Base-by-base conservation (phyloP, 1,140 invertebrate species). In the Colletes gigas region DNA sequence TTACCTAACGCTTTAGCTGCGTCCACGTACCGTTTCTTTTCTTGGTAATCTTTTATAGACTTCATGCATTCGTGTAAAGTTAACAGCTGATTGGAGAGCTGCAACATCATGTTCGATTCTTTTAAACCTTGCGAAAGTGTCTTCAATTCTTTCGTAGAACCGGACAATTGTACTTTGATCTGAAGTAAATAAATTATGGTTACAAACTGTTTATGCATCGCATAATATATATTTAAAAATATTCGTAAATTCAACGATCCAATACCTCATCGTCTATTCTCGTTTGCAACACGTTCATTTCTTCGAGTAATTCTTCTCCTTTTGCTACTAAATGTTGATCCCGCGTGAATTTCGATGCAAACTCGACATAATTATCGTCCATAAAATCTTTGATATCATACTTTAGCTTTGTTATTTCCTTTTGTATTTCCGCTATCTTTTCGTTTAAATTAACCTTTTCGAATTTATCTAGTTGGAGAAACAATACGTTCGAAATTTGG, bases 141-240 rank as follows among this genome's bases (percentile, higher is more conserved):
- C 69, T 94, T 90, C 79, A 96, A 90, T 84, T 95, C 94, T 65
- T 94, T 93, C 12, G 94, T 94, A 0, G 94, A 94, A 74, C 94
- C 93, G 7, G 93, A 86, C 62, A 96, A 91, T 86, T 96, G 94
- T 69, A 94, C 92, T 89, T 94, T 94, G n/a, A 94, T 93, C 90
- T 95, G 87, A 70, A 89, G 85, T 70, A 60, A 69, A 54, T 1
- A 59, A 59, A 69, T 59, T 21, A 10, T 39, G 54, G 39, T 39
- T 63, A n/a, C 55, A 8, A 71, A 60, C 14, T 17, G 52, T 19
- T 63, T 54, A 15, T 72, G 10, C 7, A 21, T 79, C 50, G 6
- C 21, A 15, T 57, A 66, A 41, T n/a, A 30, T 14, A 3, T 54
- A 14, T 19, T 67, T 12, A 14, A 19, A 15, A 9, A 19, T 71